Conservation (phyloP, 2,113 vertebrate genomes). For the Labrus mixtus region DNA sequence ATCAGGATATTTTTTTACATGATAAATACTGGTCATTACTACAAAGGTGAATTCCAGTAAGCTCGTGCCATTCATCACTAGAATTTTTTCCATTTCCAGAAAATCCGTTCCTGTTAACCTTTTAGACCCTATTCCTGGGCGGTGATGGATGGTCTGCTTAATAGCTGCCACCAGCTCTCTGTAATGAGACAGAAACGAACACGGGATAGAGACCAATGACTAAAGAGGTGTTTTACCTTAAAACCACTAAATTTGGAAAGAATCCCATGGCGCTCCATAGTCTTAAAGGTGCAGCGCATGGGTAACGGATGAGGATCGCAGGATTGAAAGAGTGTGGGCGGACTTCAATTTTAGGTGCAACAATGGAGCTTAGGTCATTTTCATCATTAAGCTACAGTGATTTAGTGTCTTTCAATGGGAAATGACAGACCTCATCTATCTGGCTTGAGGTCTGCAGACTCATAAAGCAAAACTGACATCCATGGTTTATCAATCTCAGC, state of each 20-base stretch:
- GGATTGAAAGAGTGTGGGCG: constrained; percentile 30
- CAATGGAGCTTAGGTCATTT: constrained; percentile 57
- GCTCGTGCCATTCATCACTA: constrained; percentile 76
- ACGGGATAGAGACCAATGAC: constrained; percentile 65
- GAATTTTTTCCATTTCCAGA: constrained; percentile 71
- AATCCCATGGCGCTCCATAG: constrained; percentile 14
- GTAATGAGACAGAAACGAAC: constrained; percentile 82
- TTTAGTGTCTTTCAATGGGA: constrained; percentile 62
- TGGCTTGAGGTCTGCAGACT: constrained; percentile 57
- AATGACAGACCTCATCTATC: constrained; percentile 73
- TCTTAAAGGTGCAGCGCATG: constrained; percentile 7
- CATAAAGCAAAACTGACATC: constrained; percentile 67
- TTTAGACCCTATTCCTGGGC: constrained; percentile 72
- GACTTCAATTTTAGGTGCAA: constrained; percentile 43
- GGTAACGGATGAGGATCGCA: constrained; percentile 9
- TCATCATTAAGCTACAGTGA: constrained; percentile 72
- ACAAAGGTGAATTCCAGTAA: constrained; percentile 70
- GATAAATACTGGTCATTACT: constrained; percentile 81
- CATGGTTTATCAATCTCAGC: constrained; percentile 67
- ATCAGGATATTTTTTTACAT: constrained; percentile 55
- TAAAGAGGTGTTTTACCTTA: constrained; percentile 52
- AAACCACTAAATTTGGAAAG: constrained; percentile 50
- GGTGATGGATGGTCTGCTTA: constrained; percentile 82
- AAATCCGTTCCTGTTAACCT: constrained; percentile 81
- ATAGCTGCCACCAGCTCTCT: constrained; percentile 67